Evolutionary conservation across 2,797 vertebrate genomes (phyloP).

Genomic region (Tokudaia tokunoshimensis): DNA sequence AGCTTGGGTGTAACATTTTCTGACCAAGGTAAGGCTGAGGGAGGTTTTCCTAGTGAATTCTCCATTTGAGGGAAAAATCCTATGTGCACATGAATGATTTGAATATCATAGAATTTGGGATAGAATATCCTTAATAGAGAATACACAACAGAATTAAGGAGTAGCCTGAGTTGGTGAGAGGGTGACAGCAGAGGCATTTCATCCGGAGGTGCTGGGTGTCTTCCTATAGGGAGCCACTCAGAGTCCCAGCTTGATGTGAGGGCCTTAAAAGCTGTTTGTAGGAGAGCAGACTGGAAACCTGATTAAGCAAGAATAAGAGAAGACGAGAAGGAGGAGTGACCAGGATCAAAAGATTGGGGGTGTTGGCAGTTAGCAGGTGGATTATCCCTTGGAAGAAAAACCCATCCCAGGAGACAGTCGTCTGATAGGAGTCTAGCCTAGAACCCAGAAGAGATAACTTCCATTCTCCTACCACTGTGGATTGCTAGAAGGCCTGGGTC

Average conservation of each 20-base stretch:
- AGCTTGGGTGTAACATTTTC: background rate
- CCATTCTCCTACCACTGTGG: background rate
- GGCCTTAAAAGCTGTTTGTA: constrained; percentile 68
- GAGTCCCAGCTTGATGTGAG: constrained; percentile 40
- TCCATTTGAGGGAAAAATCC: background rate
- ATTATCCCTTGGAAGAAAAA: background rate
- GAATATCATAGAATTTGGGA: background rate
- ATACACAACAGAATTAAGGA: constrained; percentile 14
- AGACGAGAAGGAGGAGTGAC: constrained; percentile 16
- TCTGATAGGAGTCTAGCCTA: background rate
- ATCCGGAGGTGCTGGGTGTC: constrained; percentile 41
- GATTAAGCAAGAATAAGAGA: constrained; percentile 45
- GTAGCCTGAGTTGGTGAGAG: constrained; percentile 31
- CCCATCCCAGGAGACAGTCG: background rate
- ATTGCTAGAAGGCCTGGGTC: background rate
- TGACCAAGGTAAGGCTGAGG: background rate
- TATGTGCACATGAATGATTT: background rate
- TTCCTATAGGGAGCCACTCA: background rate
- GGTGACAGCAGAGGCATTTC: constrained; percentile 28
- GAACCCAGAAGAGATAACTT: background rate
- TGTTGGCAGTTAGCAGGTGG: background rate
- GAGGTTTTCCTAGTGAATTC: background rate
- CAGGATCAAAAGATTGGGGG: background rate
- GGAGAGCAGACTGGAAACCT: constrained; percentile 69
- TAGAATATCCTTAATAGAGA: background rate